phyloP scores from a whole-genome alignment of 2,797 vertebrate species.

The Phrynocephalus forsythii region DNA sequence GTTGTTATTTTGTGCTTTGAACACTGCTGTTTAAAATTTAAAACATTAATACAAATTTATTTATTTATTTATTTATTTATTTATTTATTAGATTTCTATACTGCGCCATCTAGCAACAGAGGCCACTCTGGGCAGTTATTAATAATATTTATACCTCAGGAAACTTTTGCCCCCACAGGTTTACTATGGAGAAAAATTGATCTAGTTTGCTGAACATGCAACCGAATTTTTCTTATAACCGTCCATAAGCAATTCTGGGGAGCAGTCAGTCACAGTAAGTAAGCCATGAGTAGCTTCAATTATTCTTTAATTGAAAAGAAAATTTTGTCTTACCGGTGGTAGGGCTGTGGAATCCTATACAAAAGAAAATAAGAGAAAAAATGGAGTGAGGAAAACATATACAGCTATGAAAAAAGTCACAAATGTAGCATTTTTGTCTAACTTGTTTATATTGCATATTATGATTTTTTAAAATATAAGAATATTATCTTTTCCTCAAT shows the following conservation, averaged over 20 bases:
- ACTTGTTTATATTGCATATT: not conserved
- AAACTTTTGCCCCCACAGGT: not conserved
- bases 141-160: not conserved
- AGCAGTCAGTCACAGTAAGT: slow-evolving; percentile 16
- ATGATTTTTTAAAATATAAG: not conserved
- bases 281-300: slow-evolving; percentile 27
- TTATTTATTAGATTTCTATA: too few species aligned
- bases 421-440: slow-evolving; percentile 5
- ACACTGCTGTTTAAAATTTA: not conserved
- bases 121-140: not conserved
- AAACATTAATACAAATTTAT: not conserved
- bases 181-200: not conserved
- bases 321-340: slow-evolving; percentile 44
- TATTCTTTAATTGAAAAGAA: slow-evolving; percentile 28
- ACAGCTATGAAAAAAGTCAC: slow-evolving; percentile 15
- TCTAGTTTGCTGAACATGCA: not conserved
- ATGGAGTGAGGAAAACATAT: slow-evolving; percentile 41
- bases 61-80: too few species aligned
- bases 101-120: too few species aligned
- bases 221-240: slow-evolving; percentile 17
- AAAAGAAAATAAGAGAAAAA: slow-evolving; percentile 39
- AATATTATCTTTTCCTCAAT: slow-evolving; percentile 6
- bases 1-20: not conserved
- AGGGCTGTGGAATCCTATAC: not conserved
- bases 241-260: slow-evolving; percentile 25